A percentile compares a stretch with the other conserved stretches of the same genome.
Conservation (phyloP, 2,888 invertebrate genomes). For the Notocelia uddmanniana region DNA sequence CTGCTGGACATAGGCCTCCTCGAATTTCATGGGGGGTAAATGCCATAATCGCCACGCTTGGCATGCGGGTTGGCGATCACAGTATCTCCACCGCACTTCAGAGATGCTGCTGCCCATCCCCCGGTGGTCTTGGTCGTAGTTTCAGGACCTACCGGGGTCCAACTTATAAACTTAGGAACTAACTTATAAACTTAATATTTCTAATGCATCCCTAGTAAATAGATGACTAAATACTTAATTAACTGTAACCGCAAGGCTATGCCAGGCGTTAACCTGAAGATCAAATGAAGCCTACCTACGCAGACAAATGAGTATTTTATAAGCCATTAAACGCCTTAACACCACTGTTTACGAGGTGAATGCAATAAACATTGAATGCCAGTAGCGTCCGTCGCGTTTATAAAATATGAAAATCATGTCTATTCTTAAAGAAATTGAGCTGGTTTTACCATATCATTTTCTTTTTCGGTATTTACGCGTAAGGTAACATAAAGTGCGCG, state of each 20-base stretch:
- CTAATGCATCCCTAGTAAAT: not conserved
- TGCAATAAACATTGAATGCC: not conserved
- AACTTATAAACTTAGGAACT: no score
- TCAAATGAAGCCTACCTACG: not conserved
- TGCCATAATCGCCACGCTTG: no score
- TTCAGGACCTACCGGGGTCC: no score
- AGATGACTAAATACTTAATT: not conserved
- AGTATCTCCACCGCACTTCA: no score
- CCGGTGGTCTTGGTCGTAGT: no score
- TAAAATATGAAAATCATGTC: not conserved
- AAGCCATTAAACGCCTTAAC: slow-evolving; percentile 10
- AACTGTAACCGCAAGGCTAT: no score
- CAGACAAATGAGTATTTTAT: slow-evolving; percentile 14
- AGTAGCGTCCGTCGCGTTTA: not conserved
- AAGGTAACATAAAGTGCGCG: not conserved
- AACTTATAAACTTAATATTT: not conserved
- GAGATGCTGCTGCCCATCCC: no score
- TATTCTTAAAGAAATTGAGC: not conserved
- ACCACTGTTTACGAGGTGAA: not conserved
- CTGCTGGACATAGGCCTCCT: no score
- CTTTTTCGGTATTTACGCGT: no score
- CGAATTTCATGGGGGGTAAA: no score
- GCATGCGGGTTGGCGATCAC: no score
- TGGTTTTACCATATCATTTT: not conserved
- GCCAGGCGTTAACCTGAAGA: not conserved